Evolutionary conservation across 2,113 vertebrate species (phyloP).

Genomic region (Nibea albiflora): DNA sequence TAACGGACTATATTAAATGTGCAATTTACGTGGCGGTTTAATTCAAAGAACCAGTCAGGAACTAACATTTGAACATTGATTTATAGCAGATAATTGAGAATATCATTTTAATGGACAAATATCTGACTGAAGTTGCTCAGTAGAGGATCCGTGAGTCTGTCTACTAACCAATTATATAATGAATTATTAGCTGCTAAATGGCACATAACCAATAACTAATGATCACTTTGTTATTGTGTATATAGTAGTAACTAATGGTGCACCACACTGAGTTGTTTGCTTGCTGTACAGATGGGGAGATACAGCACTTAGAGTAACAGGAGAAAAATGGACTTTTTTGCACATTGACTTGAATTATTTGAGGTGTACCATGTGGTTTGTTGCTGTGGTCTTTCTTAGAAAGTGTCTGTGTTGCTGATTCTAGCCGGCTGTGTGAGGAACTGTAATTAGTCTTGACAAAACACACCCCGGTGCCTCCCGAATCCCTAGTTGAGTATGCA

Average conservation of each 20-base stretch:
- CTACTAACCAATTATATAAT: not conserved
- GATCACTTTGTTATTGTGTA: not conserved
- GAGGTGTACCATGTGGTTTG: not conserved
- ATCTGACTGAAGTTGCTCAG: not conserved
- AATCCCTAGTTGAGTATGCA: conserved; percentile 19
- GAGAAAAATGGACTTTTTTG: not conserved
- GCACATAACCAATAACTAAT: not conserved
- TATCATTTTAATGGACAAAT: not conserved
- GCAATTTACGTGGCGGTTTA: not conserved
- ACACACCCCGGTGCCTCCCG: conserved; percentile 5
- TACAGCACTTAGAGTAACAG: too few relatives aligned
- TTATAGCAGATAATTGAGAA: not conserved
- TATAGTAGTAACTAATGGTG: not conserved
- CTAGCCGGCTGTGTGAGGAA: not conserved
- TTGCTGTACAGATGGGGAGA: too few relatives aligned
- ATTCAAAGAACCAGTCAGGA: not conserved
- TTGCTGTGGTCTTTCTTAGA: not conserved
- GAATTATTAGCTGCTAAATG: not conserved
- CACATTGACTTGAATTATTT: not conserved
- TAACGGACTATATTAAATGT: not conserved
- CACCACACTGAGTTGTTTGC: too few relatives aligned
- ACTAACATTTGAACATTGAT: not conserved
- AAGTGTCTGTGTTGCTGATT: not conserved
- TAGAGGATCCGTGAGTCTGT: not conserved
- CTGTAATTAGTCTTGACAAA: conserved; percentile 38